Percentiles rank a stretch among this genome's conserved stretches.
These are phyloP conservation scores for Seladonia tumulorum DNA, from an alignment of 2,888 invertebrate species.

Conservation along the genomic window DNA sequence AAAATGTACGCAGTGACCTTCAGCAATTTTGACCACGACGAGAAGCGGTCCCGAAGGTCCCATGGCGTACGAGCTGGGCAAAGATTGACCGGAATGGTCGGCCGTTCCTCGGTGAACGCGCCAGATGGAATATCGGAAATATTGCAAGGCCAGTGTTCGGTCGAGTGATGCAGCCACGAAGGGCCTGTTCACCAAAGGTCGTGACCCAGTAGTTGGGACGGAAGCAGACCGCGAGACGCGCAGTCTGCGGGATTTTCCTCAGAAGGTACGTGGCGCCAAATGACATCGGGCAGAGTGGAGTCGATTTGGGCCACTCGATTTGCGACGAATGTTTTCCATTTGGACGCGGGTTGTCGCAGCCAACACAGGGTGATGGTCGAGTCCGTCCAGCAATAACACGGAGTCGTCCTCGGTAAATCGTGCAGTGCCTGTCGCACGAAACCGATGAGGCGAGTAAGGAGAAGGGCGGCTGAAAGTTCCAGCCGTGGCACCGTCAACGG, in stretches of 20 bases:
- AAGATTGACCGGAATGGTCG: neutral
- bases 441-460: neutral
- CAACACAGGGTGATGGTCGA: constrained; percentile 1
- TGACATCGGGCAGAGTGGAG: neutral
- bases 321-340: constrained; percentile 15
- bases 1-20: constrained; percentile 7
- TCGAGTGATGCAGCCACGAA: neutral
- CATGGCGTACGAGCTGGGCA: neutral
- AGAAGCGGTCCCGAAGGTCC: neutral
- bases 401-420: rapidly evolving
- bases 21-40: neutral
- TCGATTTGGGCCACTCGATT: constrained; percentile 13
- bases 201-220: neutral
- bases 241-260: constrained; percentile 14
- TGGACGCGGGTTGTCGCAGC: neutral
- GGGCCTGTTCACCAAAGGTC: neutral
- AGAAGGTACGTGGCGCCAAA: constrained; percentile 6
- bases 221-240: neutral
- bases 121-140: neutral
- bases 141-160: too few relatives aligned
- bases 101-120: neutral
- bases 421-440: neutral
- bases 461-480: constrained; percentile 1
- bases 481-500: neutral
- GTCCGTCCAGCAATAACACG: constrained; percentile 9